Evolutionary conservation across 2,113 vertebrate species (phyloP).

Genomic region (Pongo pygmaeus): DNA sequence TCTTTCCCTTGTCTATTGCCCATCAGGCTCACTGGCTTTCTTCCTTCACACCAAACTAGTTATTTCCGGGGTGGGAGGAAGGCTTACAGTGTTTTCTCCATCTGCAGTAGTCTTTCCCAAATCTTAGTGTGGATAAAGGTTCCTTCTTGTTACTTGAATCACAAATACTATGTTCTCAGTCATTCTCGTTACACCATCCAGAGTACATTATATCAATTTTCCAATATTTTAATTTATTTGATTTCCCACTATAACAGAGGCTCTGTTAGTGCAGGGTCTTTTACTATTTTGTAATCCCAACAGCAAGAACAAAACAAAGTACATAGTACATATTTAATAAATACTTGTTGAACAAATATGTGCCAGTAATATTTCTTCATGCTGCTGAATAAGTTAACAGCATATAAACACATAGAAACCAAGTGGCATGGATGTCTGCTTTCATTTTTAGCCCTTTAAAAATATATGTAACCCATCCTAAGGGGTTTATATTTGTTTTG

Average conservation of each 20-base stretch:
- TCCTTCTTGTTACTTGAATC: background rate
- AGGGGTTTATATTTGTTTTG: background rate
- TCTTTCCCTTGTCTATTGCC: background rate
- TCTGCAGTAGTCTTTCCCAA: background rate
- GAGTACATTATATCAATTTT: background rate
- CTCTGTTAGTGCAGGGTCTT: background rate
- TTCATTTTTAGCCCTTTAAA: conserved; percentile 28
- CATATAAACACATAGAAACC: background rate
- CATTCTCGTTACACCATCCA: background rate
- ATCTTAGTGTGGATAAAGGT: background rate
- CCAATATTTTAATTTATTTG: conserved; percentile 11
- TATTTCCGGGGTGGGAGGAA: background rate
- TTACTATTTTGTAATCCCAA: conserved; percentile 7
- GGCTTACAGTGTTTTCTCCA: background rate
- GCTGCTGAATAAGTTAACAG: background rate
- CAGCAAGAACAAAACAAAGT: background rate
- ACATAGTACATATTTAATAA: background rate
- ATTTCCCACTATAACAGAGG: background rate
- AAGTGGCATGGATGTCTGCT: background rate
- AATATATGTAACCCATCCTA: background rate
- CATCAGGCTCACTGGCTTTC: background rate
- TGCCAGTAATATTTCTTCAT: conserved; percentile 16
- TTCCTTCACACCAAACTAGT: background rate
- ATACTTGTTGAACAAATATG: background rate
- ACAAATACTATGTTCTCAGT: background rate